phyloP scores from a whole-genome alignment of 2,113 vertebrate species.

The Limanda limanda region DNA sequence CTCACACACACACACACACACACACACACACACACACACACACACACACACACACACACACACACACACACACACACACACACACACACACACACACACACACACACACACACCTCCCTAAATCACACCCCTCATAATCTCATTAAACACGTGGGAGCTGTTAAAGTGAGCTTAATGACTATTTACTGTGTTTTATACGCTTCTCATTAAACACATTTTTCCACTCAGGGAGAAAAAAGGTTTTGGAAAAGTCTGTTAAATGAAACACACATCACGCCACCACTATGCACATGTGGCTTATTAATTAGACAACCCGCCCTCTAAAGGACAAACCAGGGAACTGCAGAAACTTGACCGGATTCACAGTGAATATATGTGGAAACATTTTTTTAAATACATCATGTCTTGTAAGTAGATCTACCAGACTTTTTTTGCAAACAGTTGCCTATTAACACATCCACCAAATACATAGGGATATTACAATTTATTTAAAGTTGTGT shows the following conservation, averaged over 20 bases:
- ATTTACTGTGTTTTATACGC: slow-evolving; percentile 83
- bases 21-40: background rate
- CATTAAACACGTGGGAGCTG: slow-evolving; percentile 82
- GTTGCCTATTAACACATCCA: background rate
- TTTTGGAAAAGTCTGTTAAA: slow-evolving; percentile 81
- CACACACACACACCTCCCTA: slow-evolving; percentile 52
- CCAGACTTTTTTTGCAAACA: too few relatives aligned
- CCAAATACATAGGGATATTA: slow-evolving; percentile 3
- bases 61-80: background rate
- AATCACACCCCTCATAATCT: slow-evolving; percentile 78
- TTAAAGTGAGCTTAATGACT: slow-evolving; percentile 82
- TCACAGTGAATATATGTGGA: background rate
- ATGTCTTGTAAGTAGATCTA: too few relatives aligned
- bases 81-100: background rate
- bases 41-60: slow-evolving; percentile 20
- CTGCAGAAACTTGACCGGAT: slow-evolving; percentile 26
- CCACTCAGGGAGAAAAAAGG: slow-evolving; percentile 80
- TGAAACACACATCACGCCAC: slow-evolving; percentile 71
- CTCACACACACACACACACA: background rate
- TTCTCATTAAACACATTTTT: slow-evolving; percentile 85
- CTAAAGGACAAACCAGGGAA: slow-evolving; percentile 38
- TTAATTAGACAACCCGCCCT: slow-evolving; percentile 64
- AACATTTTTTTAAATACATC: too few relatives aligned
- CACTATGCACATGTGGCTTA: slow-evolving; percentile 69
- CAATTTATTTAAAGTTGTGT: background rate